Evolutionary conservation across 2,797 vertebrate species (phyloP).

Genomic region (Podarcis siculus): DNA sequence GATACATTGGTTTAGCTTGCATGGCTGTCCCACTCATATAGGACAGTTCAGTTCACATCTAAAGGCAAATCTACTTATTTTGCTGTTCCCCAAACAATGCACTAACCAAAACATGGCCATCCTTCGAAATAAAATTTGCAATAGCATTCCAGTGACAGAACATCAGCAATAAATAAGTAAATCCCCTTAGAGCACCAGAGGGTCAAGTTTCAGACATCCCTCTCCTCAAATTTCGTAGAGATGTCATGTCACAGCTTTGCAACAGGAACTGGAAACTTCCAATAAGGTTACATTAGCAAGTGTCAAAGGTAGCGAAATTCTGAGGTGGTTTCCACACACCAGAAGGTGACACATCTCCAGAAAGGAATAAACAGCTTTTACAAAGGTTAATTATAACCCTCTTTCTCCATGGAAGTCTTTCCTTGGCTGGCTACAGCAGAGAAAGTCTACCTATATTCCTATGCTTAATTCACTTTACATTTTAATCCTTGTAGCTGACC

Average conservation of each 20-base stretch:
- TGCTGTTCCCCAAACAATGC: too few species aligned
- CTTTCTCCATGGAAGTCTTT: not conserved
- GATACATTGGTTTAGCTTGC: not conserved
- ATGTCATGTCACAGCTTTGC: not conserved
- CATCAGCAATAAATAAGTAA: not conserved
- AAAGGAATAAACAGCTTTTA: not conserved
- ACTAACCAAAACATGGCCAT: too few species aligned
- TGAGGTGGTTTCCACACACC: not conserved
- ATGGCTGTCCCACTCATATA: not conserved
- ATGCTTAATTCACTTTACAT: not conserved
- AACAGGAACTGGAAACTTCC: not conserved
- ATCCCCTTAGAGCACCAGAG: not conserved
- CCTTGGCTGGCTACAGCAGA: fast-evolving
- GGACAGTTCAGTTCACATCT: too few species aligned
- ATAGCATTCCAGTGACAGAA: not conserved
- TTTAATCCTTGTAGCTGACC: conserved; percentile 12
- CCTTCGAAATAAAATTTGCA: too few species aligned
- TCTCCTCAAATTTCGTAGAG: not conserved
- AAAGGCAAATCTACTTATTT: too few species aligned
- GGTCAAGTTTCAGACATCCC: not conserved
- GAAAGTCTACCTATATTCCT: not conserved
- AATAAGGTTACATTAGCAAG: not conserved
- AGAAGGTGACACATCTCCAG: fast-evolving
- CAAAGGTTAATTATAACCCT: not conserved
- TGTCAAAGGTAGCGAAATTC: not conserved